phyloP scores from a whole-genome alignment of 37 sponge, comb jelly and placozoan genomes.

The Haliclona indistincta region DNA sequence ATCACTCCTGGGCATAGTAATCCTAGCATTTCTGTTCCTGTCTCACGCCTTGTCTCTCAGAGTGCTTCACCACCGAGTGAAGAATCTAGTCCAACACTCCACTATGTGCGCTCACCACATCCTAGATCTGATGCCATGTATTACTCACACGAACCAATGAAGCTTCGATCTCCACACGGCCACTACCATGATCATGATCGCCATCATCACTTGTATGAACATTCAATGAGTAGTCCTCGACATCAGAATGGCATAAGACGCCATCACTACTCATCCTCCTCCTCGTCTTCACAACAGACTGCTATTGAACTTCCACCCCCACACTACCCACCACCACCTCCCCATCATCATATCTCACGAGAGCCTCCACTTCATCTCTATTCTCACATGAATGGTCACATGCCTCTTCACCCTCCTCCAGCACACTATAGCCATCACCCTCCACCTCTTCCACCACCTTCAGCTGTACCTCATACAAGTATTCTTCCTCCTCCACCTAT shows the following conservation, averaged over 20 bases:
- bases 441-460: no score
- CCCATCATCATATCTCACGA: no score
- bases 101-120: background rate
- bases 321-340: no score
- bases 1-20: background rate
- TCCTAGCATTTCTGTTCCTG: background rate
- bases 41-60: background rate
- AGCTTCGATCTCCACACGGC: no score
- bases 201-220: background rate
- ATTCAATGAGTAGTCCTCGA: background rate
- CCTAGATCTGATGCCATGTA: background rate
- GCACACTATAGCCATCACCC: no score
- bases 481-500: background rate
- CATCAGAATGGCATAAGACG: background rate
- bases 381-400: no score
- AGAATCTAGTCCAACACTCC: background rate
- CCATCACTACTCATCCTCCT: background rate
- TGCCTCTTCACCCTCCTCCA: no score
- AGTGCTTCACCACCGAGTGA: background rate
- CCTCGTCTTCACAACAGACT: background rate
- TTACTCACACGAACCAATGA: background rate
- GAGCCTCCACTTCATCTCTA: no score
- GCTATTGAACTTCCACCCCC: no score
- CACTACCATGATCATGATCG: background rate
- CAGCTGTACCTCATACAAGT: no score